These are phyloP conservation scores for Drosophila micromelanica DNA, from an alignment of 1,140 invertebrate genomes.

Conservation along the genomic window DNA sequence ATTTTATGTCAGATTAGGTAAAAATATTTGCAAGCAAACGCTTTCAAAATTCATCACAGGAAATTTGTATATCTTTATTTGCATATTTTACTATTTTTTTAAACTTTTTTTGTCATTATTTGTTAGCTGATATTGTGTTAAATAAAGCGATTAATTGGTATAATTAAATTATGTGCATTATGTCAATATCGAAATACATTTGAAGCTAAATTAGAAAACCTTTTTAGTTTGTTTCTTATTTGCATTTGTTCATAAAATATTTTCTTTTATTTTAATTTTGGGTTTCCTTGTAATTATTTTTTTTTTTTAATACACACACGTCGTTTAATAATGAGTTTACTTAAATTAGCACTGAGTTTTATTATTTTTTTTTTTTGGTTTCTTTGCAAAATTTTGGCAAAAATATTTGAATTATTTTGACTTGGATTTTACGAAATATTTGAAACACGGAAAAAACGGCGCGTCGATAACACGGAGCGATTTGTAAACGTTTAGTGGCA, in stretches of 20 bases:
- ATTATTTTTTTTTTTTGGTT: conserved; percentile 6
- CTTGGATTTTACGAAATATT: conserved; percentile 43
- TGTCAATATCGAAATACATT: background rate
- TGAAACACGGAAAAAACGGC: conserved; percentile 34
- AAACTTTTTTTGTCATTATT: conserved; percentile 16
- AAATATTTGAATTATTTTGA: conserved; percentile 19
- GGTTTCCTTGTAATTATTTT: conserved; percentile 7
- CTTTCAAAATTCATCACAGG: conserved; percentile 18
- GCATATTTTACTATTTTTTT: conserved; percentile 14
- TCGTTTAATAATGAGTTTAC: background rate
- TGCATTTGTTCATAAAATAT: background rate
- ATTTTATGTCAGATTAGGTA: background rate
- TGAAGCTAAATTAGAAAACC: background rate
- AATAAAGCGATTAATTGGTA: conserved; percentile 7
- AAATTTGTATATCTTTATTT: conserved; percentile 28
- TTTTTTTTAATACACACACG: background rate
- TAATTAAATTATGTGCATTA: background rate
- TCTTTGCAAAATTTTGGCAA: conserved; percentile 3
- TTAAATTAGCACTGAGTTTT: conserved; percentile 19
- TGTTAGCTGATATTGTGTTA: background rate
- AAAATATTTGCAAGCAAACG: conserved; percentile 23
- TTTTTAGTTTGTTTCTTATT: background rate
- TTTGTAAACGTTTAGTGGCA: conserved; percentile 44
- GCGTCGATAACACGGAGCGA: conserved; percentile 52
- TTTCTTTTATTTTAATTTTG: conserved; percentile 2